These are phyloP conservation scores for Melanotaenia maccullochi DNA, from an alignment of 2,797 vertebrate genomes.

Conservation along the genomic window DNA sequence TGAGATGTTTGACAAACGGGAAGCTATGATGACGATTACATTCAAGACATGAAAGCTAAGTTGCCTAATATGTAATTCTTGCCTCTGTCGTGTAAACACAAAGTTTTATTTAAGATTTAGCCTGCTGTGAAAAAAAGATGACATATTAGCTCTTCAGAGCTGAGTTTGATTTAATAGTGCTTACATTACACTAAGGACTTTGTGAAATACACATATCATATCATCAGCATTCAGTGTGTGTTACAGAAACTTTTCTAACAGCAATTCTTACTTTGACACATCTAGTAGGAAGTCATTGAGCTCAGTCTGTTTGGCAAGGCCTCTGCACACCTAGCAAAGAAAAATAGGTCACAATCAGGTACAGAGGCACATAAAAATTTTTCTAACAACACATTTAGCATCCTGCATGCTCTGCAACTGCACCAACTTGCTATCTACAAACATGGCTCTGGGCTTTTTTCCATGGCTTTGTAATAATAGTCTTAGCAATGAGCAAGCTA, in stretches of 20 bases:
- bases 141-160: conserved; percentile 12
- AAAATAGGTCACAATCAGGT: conserved; percentile 36
- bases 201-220: conserved; percentile 8
- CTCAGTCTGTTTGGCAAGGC: conserved; percentile 98
- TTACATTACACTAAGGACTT: conserved; percentile 22
- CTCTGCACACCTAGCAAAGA: conserved; percentile 90
- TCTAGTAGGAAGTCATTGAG: conserved; percentile 99
- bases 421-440: conserved; percentile 22
- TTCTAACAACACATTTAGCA: conserved; percentile 23
- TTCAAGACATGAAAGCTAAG: conserved; percentile 66
- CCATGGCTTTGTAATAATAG: conserved; percentile 38
- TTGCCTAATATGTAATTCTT: conserved; percentile 41
- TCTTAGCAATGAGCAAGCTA: conserved; percentile 47
- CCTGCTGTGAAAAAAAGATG: conserved; percentile 23
- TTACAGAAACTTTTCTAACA: conserved; percentile 21
- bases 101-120: conserved; percentile 28
- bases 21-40: conserved; percentile 71
- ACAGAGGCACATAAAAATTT: conserved; percentile 19
- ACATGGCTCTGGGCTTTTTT: conserved; percentile 22
- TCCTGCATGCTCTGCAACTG: conserved; percentile 42
- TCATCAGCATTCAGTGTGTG: conserved; percentile 8
- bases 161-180: conserved; percentile 1
- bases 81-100: conserved; percentile 25
- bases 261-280: conserved; percentile 95
- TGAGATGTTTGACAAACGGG: conserved; percentile 74